These are phyloP conservation scores for Dromaius novaehollandiae DNA, from an alignment of 2,113 vertebrate species.

Conservation along the genomic window DNA sequence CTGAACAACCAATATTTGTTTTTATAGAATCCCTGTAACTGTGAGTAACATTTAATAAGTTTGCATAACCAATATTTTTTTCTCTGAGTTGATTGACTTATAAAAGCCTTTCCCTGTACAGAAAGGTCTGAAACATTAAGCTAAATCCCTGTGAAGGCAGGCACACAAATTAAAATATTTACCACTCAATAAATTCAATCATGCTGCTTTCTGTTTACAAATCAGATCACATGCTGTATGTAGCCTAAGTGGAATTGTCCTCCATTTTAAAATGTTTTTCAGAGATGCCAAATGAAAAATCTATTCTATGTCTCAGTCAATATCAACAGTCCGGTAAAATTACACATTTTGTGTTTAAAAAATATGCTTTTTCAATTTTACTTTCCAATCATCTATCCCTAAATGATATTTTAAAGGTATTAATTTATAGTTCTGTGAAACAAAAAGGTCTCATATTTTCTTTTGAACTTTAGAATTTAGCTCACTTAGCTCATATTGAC, in stretches of 20 bases:
- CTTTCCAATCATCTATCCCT: neutral
- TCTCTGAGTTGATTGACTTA: neutral
- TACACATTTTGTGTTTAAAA: neutral
- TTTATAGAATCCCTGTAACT: neutral
- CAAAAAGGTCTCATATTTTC: neutral
- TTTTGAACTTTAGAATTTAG: neutral
- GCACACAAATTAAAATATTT: constrained; percentile 30
- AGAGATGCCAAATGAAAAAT: neutral
- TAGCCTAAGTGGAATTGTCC: neutral
- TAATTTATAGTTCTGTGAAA: neutral
- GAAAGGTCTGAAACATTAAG: constrained; percentile 12
- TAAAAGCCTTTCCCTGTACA: constrained; percentile 11
- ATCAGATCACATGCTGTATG: neutral
- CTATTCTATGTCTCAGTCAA: neutral
- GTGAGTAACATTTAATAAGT: constrained; percentile 39
- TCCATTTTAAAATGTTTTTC: neutral
- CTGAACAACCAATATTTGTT: constrained; percentile 27
- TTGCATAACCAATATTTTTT: constrained; percentile 47
- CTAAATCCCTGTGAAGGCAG: neutral
- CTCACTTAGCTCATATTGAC: neutral
- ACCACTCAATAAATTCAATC: constrained; percentile 32
- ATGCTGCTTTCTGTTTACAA: neutral
- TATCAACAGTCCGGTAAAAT: neutral
- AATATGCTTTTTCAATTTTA: neutral
- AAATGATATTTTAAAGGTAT: neutral